Base-by-base conservation (phyloP, 1,140 invertebrate species). In the Leguminivora glycinivorella region DNA sequence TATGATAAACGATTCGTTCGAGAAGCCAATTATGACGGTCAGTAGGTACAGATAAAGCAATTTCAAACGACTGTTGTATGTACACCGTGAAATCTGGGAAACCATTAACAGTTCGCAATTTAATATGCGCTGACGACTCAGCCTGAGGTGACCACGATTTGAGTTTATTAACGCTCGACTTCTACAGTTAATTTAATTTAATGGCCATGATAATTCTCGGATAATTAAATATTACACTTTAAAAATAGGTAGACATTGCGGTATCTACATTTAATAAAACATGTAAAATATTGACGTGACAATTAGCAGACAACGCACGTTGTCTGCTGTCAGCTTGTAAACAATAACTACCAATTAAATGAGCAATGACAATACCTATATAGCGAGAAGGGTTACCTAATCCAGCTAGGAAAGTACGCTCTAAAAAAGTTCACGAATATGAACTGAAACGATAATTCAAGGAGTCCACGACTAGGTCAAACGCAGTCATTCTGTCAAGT, bases 1-100 rank as follows among this genome's bases (percentile, higher is more conserved):
- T 81, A 79, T 80, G 82, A 87, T 87, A 86, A 85, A 80, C 81
- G 80, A 87, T 87, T 87, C 75, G 85, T 85, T 85, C 82, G 71
- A 83, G 77, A 75, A 77, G 74, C 71, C 82, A 84, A 84, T 84
- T 84, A 84, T 73, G 66, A 52, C 70, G 31, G 75, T 68, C 66
- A 67, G 76, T 76, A 80, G 47, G 77, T 75, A 74, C 67, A 73
- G 81, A 75, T 77, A 75, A 76, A 69, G 75, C 76, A 80, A 78
- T 67, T 67, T 72, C 60, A 69, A 58, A 72, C 68, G 74, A 72
- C 72, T 72, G 74, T 72, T 75, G 75, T 67, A 69, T 69, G 70
- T 66, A 17, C 60, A 56, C 77, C 74, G 72, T 78, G 74, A 81
- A 81, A 83, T 80, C 78, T 72, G 69, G 74, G 71, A 70, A 24